Conservation (phyloP, 92 coral and sea anemone species). For the Actinernus sp. region DNA sequence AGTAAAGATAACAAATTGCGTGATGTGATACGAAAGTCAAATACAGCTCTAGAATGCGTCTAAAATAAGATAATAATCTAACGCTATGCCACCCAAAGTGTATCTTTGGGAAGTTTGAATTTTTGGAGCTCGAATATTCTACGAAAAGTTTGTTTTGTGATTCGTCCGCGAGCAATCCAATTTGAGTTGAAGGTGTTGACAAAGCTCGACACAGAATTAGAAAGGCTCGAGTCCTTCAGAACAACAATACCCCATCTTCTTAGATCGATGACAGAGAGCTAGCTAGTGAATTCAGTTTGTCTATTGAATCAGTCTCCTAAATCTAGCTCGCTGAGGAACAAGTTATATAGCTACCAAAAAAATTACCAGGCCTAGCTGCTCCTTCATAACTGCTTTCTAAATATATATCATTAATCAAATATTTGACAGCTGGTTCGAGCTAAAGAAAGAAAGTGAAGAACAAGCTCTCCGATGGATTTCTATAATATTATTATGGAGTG, state of each 20-base stretch:
- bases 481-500: too few relatives aligned
- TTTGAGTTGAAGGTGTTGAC: constrained; percentile 41
- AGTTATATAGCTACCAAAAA: too few relatives aligned
- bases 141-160: neutral
- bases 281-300: constrained; percentile 18
- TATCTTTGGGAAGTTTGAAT: neutral
- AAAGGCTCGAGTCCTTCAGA: constrained; percentile 11
- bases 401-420: constrained; percentile 33
- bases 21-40: neutral
- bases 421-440: constrained; percentile 42
- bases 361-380: too few relatives aligned
- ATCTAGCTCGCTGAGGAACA: too few relatives aligned
- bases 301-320: constrained; percentile 5
- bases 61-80: constrained; percentile 66
- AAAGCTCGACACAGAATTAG: constrained; percentile 30
- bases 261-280: constrained; percentile 39
- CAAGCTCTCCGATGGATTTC: too few relatives aligned
- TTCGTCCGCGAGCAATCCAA: constrained; percentile 4
- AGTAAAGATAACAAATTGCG: constrained; percentile 1
- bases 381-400: too few relatives aligned
- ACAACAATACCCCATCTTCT: constrained; percentile 16
- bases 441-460: neutral
- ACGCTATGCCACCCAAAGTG: constrained; percentile 53
- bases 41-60: neutral
- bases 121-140: neutral